Evolutionary conservation across 2,113 vertebrate genomes (phyloP).

Genomic region (Sinocyclocheilus grahami): DNA sequence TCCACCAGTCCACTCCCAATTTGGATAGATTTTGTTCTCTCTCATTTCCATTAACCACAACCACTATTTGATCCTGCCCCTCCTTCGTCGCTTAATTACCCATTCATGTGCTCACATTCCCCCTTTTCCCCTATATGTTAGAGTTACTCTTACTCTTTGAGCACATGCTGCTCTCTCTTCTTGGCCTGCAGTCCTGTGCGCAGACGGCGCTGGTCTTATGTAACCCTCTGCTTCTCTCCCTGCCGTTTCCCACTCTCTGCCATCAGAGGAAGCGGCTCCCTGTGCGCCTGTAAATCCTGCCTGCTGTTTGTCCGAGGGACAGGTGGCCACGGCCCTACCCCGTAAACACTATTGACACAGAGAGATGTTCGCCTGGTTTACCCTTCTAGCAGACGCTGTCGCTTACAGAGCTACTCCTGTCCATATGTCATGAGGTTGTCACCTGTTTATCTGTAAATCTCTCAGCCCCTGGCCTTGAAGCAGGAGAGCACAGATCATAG

Average conservation of each 20-base stretch:
- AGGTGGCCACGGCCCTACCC: constrained; percentile 74
- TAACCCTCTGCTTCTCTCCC: constrained; percentile 42
- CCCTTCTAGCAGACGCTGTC: constrained; percentile 67
- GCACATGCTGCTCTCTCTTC: constrained; percentile 28
- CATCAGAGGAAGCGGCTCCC: constrained; percentile 43
- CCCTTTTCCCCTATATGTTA: not conserved
- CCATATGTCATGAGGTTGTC: constrained; percentile 58
- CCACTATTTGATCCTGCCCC: not conserved
- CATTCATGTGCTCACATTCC: not conserved
- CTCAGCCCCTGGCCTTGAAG: constrained; percentile 14
- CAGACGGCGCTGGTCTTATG: constrained; percentile 58
- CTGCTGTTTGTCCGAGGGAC: constrained; percentile 71
- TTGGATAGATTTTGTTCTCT: not conserved
- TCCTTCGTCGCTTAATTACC: not conserved
- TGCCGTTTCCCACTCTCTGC: constrained; percentile 21
- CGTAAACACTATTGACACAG: constrained; percentile 76
- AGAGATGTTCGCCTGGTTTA: constrained; percentile 76
- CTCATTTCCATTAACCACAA: not conserved
- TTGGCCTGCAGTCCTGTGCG: constrained; percentile 53
- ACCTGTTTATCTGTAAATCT: constrained; percentile 48
- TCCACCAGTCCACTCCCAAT: not conserved
- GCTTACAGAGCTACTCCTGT: constrained; percentile 72
- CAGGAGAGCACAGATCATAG: not conserved
- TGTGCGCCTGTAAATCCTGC: constrained; percentile 47
- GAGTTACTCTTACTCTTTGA: not conserved